Conservation (phyloP, 2,888 invertebrate species). For the Volucella inflata region DNA sequence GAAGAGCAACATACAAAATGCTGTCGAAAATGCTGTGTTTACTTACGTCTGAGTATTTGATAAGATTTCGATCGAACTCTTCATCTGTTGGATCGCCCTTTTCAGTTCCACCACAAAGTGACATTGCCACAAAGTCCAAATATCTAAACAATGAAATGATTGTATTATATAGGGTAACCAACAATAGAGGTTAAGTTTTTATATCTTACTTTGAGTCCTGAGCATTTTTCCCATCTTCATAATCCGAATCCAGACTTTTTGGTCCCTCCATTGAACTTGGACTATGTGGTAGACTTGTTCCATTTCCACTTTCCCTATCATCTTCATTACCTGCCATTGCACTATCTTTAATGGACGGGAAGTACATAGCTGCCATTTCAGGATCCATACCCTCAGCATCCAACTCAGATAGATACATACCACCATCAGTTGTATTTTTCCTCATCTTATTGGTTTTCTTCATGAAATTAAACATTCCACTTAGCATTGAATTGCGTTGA, state of each 20-base stretch:
- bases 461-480: slow-evolving; percentile 97
- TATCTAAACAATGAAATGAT: slow-evolving; percentile 78
- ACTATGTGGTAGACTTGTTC: slow-evolving; percentile 96
- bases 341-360: slow-evolving; percentile 85
- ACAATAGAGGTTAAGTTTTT: background rate
- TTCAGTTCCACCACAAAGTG: slow-evolving; percentile 89
- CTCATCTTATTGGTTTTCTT: slow-evolving; percentile 88
- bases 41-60: slow-evolving; percentile 85
- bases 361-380: slow-evolving; percentile 94
- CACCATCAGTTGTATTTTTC: slow-evolving; percentile 85
- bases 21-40: background rate
- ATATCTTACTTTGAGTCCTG: slow-evolving; percentile 84
- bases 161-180: background rate
- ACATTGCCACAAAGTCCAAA: slow-evolving; percentile 88
- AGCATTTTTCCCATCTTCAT: slow-evolving; percentile 89
- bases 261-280: slow-evolving; percentile 94
- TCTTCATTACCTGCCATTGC: slow-evolving; percentile 86
- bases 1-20: slow-evolving; percentile 30
- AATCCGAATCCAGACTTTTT: slow-evolving; percentile 92
- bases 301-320: slow-evolving; percentile 98
- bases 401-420: slow-evolving; percentile 94
- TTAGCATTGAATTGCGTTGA: slow-evolving; percentile 89
- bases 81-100: slow-evolving; percentile 86
- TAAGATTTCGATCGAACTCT: slow-evolving; percentile 86
- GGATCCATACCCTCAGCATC: slow-evolving; percentile 95